Conservation (phyloP, 2,113 vertebrate genomes). For the Girardinichthys multiradiatus region DNA sequence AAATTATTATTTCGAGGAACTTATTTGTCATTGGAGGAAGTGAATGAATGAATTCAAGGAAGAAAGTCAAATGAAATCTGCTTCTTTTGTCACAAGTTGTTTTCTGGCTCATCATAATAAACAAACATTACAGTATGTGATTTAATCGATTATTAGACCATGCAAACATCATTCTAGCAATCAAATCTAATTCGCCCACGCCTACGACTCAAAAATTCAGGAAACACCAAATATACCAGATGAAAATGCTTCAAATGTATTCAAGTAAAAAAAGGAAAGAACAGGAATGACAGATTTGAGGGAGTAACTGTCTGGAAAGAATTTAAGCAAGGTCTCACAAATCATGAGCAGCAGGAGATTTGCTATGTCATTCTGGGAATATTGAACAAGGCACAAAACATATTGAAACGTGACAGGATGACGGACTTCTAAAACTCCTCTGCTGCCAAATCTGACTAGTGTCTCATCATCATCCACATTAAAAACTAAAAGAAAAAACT, state of each 20-base stretch:
- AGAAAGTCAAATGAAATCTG: background rate
- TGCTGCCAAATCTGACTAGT: background rate
- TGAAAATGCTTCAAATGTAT: background rate
- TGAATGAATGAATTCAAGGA: accelerated
- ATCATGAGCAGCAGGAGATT: constrained; percentile 32
- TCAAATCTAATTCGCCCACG: background rate
- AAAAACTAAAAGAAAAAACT: background rate
- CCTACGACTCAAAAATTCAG: background rate
- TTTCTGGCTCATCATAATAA: background rate
- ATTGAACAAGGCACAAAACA: background rate
- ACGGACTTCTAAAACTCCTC: background rate
- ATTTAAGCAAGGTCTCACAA: background rate
- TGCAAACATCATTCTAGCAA: background rate
- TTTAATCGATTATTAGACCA: background rate
- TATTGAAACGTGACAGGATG: background rate
- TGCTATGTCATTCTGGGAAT: constrained; percentile 19
- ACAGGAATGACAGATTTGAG: background rate
- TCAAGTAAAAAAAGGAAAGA: constrained; percentile 10
- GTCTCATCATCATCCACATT: background rate
- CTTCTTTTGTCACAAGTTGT: background rate
- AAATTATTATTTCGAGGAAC: background rate
- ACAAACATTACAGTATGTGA: background rate
- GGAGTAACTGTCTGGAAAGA: background rate
- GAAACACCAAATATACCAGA: background rate
- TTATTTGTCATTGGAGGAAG: constrained; percentile 8